These are phyloP conservation scores for Epicampocera succincta DNA, from an alignment of 2,888 invertebrate genomes.

Conservation along the genomic window DNA sequence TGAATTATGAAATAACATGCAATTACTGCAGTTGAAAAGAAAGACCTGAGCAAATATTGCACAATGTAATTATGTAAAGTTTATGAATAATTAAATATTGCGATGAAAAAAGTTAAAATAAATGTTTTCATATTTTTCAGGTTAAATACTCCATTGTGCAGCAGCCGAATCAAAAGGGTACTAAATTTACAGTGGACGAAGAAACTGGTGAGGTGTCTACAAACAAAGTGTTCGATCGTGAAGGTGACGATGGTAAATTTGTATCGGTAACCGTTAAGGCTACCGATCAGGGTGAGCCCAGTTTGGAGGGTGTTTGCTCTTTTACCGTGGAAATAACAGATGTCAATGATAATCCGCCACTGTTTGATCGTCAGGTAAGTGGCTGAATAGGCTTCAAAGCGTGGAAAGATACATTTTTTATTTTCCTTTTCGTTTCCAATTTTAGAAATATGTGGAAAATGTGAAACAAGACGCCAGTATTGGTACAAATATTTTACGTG, in stretches of 20 bases:
- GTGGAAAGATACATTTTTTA: neutral
- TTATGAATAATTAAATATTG: too few relatives aligned
- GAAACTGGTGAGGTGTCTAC: conserved; percentile 97
- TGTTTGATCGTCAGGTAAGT: conserved; percentile 95
- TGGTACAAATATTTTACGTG: conserved; percentile 95
- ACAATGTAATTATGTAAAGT: too few relatives aligned
- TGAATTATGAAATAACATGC: too few relatives aligned
- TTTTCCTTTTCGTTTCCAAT: conserved; percentile 71
- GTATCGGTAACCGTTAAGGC: conserved; percentile 98
- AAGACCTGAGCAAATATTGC: neutral
- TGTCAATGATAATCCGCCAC: conserved; percentile 97
- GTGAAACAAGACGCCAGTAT: conserved; percentile 98
- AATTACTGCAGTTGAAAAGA: too few relatives aligned
- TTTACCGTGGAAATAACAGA: conserved; percentile 99
- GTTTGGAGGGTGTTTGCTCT: conserved; percentile 98
- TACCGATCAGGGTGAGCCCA: conserved; percentile 99
- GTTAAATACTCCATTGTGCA: conserved; percentile 98
- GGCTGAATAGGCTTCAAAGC: neutral
- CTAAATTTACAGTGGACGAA: conserved; percentile 97
- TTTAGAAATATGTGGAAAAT: conserved; percentile 97
- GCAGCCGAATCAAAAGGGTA: conserved; percentile 96
- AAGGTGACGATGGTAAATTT: conserved; percentile 97
- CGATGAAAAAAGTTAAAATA: neutral
- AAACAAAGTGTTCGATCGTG: conserved; percentile 97
- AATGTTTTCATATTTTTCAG: conserved; percentile 71